Evolutionary conservation across 2,113 vertebrate species (phyloP), one percentile per base, ranked within the genome.

Genomic region (Tursiops truncatus): DNA sequence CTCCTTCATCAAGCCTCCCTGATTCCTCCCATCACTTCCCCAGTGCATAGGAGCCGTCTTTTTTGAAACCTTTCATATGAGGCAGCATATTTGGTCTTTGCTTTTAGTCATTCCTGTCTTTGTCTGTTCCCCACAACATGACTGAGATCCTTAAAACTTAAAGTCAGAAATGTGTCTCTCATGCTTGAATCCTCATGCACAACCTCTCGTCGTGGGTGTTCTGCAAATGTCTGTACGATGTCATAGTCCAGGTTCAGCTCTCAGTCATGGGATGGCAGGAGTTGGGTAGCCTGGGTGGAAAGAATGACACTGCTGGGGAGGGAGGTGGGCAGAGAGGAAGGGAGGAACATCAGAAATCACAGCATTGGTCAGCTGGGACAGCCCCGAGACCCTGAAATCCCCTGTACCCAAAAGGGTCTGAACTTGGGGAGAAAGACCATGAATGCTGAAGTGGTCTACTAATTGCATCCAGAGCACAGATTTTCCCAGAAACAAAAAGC

Each of bases 151-250:
- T 79, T 53, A 21, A 36, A 53, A 82, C 67, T 33, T 11, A 80
- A 67, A 18, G 26, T 58, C 25, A 12, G 79, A 38, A 84, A 63
- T 63, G 15, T 63, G 31, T 94, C 65, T 89, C 68, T 56, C 80
- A 11, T 47, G 18, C 38, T 20, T 33, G 38, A 68, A 15, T 65
- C 76, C 3, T 3, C 20, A 8, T 0, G 2, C 41, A 2, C 25
- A 4, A 2, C 70, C 47, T 14, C 21, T 36, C 14, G 21, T 31
- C 4, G 1, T 62, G 33, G 74, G 28, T 14, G 3, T 70, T 25
- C 33, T 15, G 31, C 74, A 41, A 50, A 23, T 18, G 2, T 44
- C 58, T 68, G 20, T 21, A 62, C 6, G 0, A 8, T 3, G n/a
- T 8, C 2, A 7, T 36, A 13, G 38, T 44, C 82, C 14, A 1